Evolutionary conservation across 2,888 invertebrate species (phyloP), one percentile per base, ranked within the genome.

Genomic region (Clunio marinus): DNA sequence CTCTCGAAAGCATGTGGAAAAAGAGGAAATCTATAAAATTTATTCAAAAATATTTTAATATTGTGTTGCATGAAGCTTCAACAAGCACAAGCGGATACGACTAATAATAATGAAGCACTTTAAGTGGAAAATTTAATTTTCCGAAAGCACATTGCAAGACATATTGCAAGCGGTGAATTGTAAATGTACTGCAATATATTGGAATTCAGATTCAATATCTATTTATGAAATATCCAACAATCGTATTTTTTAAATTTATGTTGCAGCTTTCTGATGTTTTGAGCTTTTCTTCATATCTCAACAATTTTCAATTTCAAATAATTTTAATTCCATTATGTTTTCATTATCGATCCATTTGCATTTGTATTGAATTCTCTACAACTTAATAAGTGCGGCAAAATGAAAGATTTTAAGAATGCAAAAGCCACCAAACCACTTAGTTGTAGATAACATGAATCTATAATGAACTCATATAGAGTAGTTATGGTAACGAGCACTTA

Each of bases 181-280:
- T 15, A 62, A 62, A 62, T 62, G 41, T 24, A 62, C n/a, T 22
- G 41, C 22, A 41, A 13, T 22, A 15, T 41, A 62, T 37, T n/a
- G n/a, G 32, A 5, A 27, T 41, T 62, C 62, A 24, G 32, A 62
- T 62, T 62, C 62, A 57, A 57, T 57, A 22, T 57, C 13, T 7
- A 13, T 17, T 17, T 3, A 7, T 45, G 3, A 51, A 51, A 51
- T 20, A 17, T 17, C 8, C 7, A 17, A 20, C 17, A 17, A 22
- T 24, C 17, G 51, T 17, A 51, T 17, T 51, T 51, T 51, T 3
- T 51, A 20, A 5, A 8, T 51, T 51, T 51, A 20, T n/a, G n/a
- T n/a, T n/a, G n/a, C n/a, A n/a, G n/a, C n/a, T n/a, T n/a, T n/a
- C n/a, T n/a, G n/a, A n/a, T n/a, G n/a, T n/a, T n/a, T n/a, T n/a